Base-by-base conservation (phyloP, 2,113 vertebrate genomes). In the Saimiri boliviensis region DNA sequence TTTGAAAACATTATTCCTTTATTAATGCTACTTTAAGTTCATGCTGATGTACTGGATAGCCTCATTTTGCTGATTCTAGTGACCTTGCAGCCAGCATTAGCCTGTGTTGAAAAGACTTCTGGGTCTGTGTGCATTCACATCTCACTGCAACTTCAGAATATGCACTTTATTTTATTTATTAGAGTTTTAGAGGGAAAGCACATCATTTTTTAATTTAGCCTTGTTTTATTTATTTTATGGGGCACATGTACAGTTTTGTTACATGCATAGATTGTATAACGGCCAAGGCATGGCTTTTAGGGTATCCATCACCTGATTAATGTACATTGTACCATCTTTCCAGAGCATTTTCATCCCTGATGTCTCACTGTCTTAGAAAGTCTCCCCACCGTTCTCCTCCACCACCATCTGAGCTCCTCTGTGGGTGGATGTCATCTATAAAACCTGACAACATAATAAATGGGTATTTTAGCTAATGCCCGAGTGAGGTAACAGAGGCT, bases 391-490 rank as follows among this genome's bases (percentile, higher is more conserved):
- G 32, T 94, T 92, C 3, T 70, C 91, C 8, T 93, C 77, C 8
- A 58, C 17, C 30, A 30, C 32, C 27, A 49, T 86, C 80, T 85
- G 80, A 63, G 2, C 32, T 89, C 85, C 54, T 85, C 52, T 45
- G 42, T 85, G 82, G 71, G 76, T 66, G 25, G 79, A 89, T 73
- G 2, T 4, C 49, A 70, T 91, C 3, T 3, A 84, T 95, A 97
- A 96, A 96, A 92, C 82, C 93, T 95, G 91, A 97, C 4, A 3
- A 79, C 87, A 87, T 91, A 91, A 93, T 80, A 81, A 74, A 71
- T n/a, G 96, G 96, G 73, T 95, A 93, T 88, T 96, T 97, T 96
- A 97, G 94, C 92, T 98, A 97, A 94, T 97, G 96, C 92, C 96
- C 96, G 47, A 20, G 14, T 71, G 21, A 84, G 47, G 47, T 37